phyloP scores from a whole-genome alignment of 2,113 vertebrate species.

The Capreolus pygargus region DNA sequence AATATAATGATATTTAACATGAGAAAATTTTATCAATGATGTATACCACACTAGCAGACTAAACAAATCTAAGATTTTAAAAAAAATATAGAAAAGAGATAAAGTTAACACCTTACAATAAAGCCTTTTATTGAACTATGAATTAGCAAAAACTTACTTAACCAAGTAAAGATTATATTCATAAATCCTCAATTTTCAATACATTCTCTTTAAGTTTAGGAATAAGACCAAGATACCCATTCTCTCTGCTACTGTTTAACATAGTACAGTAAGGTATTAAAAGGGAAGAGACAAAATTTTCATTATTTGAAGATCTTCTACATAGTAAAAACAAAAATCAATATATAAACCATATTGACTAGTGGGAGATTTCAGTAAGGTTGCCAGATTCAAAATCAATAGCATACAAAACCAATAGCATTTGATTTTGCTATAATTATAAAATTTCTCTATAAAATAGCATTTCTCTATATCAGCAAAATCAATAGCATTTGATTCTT shows the following conservation, averaged over 20 bases:
- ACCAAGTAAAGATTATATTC: background rate
- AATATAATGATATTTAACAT: background rate
- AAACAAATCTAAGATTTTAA: background rate
- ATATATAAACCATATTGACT: background rate
- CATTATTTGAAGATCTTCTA: background rate
- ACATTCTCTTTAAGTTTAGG: background rate
- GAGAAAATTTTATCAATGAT: background rate
- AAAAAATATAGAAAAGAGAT: constrained; percentile 3
- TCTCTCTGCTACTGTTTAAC: background rate
- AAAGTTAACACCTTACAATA: background rate
- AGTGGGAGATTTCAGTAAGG: background rate
- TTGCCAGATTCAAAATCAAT: background rate
- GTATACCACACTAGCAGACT: background rate
- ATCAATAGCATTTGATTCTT: background rate
- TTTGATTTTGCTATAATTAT: background rate
- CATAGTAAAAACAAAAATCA: background rate
- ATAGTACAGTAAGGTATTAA: background rate
- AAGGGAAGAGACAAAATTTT: background rate
- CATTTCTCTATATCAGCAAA: background rate
- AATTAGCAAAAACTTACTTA: background rate
- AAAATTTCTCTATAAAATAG: background rate
- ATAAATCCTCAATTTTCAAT: background rate
- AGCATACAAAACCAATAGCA: background rate
- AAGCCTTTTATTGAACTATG: background rate
- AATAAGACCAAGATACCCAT: background rate